Conservation (phyloP, 2,888 invertebrate species). For the Drosophila melanosoma region DNA sequence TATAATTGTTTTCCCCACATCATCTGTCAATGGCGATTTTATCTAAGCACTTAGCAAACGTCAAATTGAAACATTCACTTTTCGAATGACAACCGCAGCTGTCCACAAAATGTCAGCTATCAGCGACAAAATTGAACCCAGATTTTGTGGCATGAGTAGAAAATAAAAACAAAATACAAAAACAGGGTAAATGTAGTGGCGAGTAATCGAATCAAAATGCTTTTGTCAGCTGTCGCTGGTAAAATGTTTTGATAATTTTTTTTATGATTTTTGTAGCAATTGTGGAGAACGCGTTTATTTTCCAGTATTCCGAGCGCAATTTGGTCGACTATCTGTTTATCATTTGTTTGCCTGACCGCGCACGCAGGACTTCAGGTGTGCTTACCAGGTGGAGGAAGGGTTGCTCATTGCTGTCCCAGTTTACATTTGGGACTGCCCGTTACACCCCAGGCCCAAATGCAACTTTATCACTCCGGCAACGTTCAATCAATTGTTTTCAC, state of each 20-base stretch:
- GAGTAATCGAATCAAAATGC: neutral
- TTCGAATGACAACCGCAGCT: constrained; percentile 21
- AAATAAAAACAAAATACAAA: constrained; percentile 7
- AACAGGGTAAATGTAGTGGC: constrained; percentile 1
- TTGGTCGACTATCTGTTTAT: constrained; percentile 51
- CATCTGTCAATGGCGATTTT: constrained; percentile 24
- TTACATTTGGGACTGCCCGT: constrained; percentile 14
- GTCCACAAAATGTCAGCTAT: constrained; percentile 45
- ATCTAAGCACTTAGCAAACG: constrained; percentile 37
- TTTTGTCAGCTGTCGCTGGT: constrained; percentile 11
- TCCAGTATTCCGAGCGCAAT: constrained; percentile 3
- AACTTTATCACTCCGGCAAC: constrained; percentile 28
- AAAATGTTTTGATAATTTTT: constrained; percentile 50
- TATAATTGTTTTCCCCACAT: neutral
- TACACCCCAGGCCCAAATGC: neutral
- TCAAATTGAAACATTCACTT: constrained; percentile 32
- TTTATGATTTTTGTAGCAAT: constrained; percentile 19
- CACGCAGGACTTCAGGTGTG: constrained; percentile 29
- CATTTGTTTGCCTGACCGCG: constrained; percentile 55
- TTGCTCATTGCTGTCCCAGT: constrained; percentile 28
- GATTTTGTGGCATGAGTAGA: constrained; percentile 26
- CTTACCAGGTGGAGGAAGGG: neutral
- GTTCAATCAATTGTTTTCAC: constrained; percentile 67
- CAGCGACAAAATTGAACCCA: constrained; percentile 36
- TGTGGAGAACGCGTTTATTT: neutral